phyloP scores from a whole-genome alignment of 2,888 invertebrate genomes.

The Mesoligia furuncula region DNA sequence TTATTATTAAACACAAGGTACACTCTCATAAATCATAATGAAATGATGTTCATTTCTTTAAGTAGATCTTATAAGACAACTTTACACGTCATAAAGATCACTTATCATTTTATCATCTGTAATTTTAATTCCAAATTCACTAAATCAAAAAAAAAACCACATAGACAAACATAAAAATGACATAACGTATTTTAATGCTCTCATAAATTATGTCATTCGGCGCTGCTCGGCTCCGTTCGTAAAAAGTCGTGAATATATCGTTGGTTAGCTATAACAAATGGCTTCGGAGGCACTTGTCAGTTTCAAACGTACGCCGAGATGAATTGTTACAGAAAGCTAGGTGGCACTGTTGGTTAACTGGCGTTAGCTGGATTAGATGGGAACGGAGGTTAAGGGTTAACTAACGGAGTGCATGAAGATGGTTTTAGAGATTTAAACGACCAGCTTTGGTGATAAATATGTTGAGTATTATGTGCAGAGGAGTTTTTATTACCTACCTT shows the following conservation, averaged over 20 bases:
- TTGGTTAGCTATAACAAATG: constrained; percentile 73
- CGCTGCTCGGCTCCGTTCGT: constrained; percentile 59
- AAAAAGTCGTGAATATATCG: constrained; percentile 73
- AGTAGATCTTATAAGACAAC: neutral
- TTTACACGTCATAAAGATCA: neutral
- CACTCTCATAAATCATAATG: neutral
- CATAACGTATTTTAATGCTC: constrained; percentile 44
- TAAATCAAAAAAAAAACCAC: constrained; percentile 12
- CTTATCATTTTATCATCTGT: neutral
- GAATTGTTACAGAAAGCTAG: constrained; percentile 70
- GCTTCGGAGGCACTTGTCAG: constrained; percentile 71
- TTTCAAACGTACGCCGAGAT: constrained; percentile 75
- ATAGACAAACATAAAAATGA: constrained; percentile 50
- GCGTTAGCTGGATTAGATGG: constrained; percentile 34
- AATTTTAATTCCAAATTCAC: neutral
- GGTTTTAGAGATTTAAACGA: neutral
- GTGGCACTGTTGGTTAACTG: constrained; percentile 55
- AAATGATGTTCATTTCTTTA: neutral
- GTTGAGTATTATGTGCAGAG: neutral
- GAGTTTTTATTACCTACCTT: neutral
- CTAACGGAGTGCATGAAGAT: neutral
- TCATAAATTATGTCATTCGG: constrained; percentile 67
- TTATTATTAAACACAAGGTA: neutral
- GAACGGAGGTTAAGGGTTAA: constrained; percentile 1
- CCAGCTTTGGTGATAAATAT: neutral